These are phyloP conservation scores for Liodrosophila aerea DNA, from an alignment of 2,888 invertebrate species.

Conservation along the genomic window DNA sequence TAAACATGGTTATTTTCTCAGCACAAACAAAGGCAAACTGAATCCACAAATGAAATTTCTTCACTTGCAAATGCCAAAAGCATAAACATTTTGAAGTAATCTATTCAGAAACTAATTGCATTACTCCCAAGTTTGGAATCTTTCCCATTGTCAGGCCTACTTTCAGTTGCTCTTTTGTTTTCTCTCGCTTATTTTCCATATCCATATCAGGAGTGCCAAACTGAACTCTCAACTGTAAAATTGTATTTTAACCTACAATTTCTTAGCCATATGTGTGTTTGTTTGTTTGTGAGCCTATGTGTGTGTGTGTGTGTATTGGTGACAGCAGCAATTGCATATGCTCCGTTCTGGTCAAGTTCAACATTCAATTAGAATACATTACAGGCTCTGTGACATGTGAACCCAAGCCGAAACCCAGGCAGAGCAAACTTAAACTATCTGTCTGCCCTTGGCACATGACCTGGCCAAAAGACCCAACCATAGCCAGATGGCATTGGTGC, in stretches of 20 bases:
- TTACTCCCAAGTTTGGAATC: no score
- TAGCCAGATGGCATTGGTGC: no score
- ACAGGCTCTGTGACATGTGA: conserved; percentile 70
- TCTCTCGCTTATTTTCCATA: neutral
- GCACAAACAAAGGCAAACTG: no score
- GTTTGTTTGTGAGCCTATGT: neutral
- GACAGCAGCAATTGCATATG: conserved; percentile 39
- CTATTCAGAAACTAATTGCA: no score
- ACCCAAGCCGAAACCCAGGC: conserved; percentile 18
- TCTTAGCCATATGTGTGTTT: neutral
- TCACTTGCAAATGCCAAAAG: no score
- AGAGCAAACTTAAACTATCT: conserved; percentile 32
- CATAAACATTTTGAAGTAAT: no score
- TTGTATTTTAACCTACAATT: conserved; percentile 12
- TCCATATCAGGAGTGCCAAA: conserved; percentile 13
- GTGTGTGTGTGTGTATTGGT: conserved; percentile 5
- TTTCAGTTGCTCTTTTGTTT: no score
- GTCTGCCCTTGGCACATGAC: conserved; percentile 51
- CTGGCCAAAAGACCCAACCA: conserved; percentile 4
- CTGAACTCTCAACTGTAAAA: conserved; percentile 20
- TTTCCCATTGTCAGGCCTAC: no score
- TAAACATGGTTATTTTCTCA: no score
- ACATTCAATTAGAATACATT: conserved; percentile 77
- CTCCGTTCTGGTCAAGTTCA: conserved; percentile 66
- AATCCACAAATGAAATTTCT: no score